phyloP scores from a whole-genome alignment of 2,888 invertebrate genomes.

The Polymixis lichenea region DNA sequence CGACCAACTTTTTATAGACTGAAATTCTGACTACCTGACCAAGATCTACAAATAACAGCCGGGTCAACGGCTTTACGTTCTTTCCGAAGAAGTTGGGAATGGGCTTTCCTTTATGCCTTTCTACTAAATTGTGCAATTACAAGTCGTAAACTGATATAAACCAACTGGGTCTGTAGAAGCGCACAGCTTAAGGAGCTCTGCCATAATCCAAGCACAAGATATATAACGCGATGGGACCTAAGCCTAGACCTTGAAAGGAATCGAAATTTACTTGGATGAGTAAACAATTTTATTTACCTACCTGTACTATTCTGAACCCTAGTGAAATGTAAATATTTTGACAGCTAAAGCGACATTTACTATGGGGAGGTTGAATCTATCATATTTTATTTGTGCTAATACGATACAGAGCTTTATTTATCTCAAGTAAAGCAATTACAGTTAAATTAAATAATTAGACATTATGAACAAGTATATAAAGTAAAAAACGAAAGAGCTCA shows the following conservation, averaged over 20 bases:
- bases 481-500: no score
- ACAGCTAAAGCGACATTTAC: neutral
- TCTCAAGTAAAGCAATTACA: no score
- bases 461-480: no score
- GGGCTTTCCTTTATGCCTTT: neutral
- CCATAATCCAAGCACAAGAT: neutral
- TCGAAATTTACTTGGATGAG: neutral
- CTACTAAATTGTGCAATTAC: neutral
- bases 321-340: neutral
- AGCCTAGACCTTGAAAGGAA: neutral
- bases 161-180: neutral
- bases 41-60: neutral
- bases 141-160: constrained; percentile 8
- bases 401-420: no score
- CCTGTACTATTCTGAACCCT: neutral
- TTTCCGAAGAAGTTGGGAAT: neutral
- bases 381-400: neutral
- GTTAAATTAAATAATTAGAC: no score
- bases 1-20: no score
- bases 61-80: neutral
- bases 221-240: neutral
- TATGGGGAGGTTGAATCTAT: neutral
- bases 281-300: neutral
- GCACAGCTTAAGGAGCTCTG: neutral
- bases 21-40: neutral